Evolutionary conservation across 92 coral and sea anemone genomes (phyloP), one percentile per base, ranked within the genome.

Genomic region (Phymanthus crucifer): DNA sequence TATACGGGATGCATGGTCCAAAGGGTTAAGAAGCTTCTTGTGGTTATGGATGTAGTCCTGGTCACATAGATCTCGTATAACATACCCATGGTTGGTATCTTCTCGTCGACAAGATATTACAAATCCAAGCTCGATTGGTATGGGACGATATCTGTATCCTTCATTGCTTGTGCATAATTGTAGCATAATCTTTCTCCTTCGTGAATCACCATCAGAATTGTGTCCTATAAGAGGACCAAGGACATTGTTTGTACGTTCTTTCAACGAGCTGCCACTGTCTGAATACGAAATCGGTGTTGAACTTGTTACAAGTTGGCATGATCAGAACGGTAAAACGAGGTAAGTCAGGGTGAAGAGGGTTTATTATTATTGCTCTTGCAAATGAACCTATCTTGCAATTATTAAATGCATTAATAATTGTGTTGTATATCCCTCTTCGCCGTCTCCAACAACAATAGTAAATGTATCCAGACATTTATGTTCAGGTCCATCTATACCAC

Each of bases 291-390:
- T 38, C 36, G 21, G 66, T 70, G 35, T 88, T 80, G 40, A 88
- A 88, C 33, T 32, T 84, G 32, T 88, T 80, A 34, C 86, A 88
- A 64, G 86, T 84, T 29, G 86, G 88, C 86, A 88, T 88, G 7
- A 40, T 74, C 56, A 79, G 76, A 48, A 88, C 40, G 24, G 88
- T 83, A 24, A 79, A 14, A n/a, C 76, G 66, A 52, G 91, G 88
- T 31, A 88, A 85, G 32, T 69, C 43, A 33, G 83, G 85, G 34
- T 79, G 84, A 6, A 87, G 84, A 31, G 88, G 88, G 74, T 88
- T 83, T 38, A 88, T 40, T 11, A 88, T 29, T 21, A 88, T 80
- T 26, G 82, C 82, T 47, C 88, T 83, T 16, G 73, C 82, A 54
- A 52, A 87, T 32, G 78, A 29, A 29, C 77, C 84, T 37, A 87